These are phyloP conservation scores for Aleiodes testaceus DNA, from an alignment of 2,888 invertebrate species.

Conservation along the genomic window DNA sequence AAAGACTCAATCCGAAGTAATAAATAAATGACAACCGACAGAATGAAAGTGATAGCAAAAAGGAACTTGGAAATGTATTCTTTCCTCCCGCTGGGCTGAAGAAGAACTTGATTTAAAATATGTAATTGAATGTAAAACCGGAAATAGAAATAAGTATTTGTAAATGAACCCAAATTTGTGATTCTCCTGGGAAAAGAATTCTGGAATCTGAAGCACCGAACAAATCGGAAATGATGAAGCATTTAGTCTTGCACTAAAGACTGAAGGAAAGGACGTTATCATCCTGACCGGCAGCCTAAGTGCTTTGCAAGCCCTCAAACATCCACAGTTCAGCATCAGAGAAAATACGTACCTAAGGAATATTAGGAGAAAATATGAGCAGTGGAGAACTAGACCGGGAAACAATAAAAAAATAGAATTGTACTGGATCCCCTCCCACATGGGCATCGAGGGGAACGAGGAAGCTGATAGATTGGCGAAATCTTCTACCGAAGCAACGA, in stretches of 20 bases:
- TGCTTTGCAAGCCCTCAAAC: slow-evolving; percentile 18
- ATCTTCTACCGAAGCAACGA: not conserved
- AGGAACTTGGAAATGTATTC: too few relatives aligned
- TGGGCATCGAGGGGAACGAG: slow-evolving; percentile 6
- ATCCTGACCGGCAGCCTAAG: slow-evolving; percentile 34
- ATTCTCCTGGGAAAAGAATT: too few relatives aligned
- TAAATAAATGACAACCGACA: too few relatives aligned
- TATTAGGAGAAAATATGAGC: not conserved
- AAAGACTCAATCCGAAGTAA: too few relatives aligned
- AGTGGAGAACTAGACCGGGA: too few relatives aligned
- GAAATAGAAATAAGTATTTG: too few relatives aligned
- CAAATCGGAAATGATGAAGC: not conserved
- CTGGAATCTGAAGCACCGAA: too few relatives aligned
- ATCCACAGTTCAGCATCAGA: not conserved
- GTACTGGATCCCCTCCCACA: slow-evolving; percentile 4
- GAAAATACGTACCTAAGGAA: not conserved
- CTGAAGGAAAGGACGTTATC: slow-evolving; percentile 1
- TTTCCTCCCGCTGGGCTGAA: too few relatives aligned
- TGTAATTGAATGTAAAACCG: too few relatives aligned
- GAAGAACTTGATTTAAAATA: too few relatives aligned
- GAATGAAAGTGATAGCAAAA: too few relatives aligned
- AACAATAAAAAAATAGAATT: not conserved
- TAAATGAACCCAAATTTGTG: too few relatives aligned
- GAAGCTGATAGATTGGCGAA: slow-evolving; percentile 2
- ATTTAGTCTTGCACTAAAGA: not conserved